Evolutionary conservation across 2,888 invertebrate genomes (phyloP).

Genomic region (Pocota personata): DNA sequence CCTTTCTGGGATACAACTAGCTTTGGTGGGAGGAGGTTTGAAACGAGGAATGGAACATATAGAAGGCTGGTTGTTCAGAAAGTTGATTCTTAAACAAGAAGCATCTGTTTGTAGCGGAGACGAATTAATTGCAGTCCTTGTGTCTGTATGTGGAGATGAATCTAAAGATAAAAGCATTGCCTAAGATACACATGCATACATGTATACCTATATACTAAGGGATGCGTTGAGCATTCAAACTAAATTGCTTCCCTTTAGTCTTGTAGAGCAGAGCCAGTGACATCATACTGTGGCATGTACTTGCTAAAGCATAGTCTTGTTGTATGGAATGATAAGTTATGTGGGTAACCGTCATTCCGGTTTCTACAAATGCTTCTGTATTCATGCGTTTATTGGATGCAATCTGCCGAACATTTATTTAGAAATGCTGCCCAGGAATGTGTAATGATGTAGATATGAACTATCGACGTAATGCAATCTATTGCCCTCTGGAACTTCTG

Average conservation of each 20-base stretch:
- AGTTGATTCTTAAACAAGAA: constrained; percentile 47
- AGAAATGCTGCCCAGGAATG: constrained; percentile 5
- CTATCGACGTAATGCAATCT: constrained; percentile 22
- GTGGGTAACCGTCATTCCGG: constrained; percentile 17
- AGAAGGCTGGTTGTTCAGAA: constrained; percentile 24
- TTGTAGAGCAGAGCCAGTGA: constrained; percentile 11
- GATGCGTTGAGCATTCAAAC: constrained; percentile 23
- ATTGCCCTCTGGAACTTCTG: background rate
- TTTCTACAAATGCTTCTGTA: background rate
- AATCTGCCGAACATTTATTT: constrained; percentile 11
- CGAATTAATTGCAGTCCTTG: constrained; percentile 9
- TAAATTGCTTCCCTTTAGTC: constrained; percentile 40
- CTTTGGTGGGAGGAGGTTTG: background rate
- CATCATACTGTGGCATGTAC: background rate
- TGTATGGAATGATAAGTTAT: constrained; percentile 28
- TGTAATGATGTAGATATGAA: constrained; percentile 13
- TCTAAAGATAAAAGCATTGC: constrained; percentile 47
- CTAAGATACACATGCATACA: no score
- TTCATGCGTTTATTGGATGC: background rate
- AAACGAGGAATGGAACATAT: background rate
- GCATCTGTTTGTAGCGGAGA: constrained; percentile 14
- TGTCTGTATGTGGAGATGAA: constrained; percentile 16
- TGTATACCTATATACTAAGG: no score
- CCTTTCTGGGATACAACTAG: constrained; percentile 8
- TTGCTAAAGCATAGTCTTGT: background rate